Evolutionary conservation across 2,888 invertebrate species (phyloP).

Genomic region (Petrolisthes cinctipes): DNA sequence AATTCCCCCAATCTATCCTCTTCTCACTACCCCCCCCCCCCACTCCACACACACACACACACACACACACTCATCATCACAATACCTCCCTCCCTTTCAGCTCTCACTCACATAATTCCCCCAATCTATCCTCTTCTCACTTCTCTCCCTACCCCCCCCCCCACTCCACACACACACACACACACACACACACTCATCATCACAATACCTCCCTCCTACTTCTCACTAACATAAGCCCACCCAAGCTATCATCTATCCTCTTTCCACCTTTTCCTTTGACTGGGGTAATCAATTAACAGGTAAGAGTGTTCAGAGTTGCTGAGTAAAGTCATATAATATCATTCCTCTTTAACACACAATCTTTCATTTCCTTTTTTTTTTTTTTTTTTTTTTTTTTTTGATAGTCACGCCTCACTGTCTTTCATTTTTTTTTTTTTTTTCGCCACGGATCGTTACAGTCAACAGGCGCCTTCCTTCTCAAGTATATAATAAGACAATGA

Average conservation of each 20-base stretch:
- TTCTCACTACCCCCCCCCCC: no score
- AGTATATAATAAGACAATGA: no score
- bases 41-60: no score
- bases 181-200: background rate
- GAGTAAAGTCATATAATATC: background rate
- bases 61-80: background rate
- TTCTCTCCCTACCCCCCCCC: background rate
- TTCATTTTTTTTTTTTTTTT: background rate
- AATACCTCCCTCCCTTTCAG: background rate
- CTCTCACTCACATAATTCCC: constrained; percentile 35
- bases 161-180: background rate
- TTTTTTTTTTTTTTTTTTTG: background rate
- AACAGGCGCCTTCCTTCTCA: no score
- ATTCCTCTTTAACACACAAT: background rate
- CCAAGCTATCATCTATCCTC: constrained; percentile 23
- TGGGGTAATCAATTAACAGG: background rate
- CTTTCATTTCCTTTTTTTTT: no score
- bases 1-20: no score
- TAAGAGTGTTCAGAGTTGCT: background rate
- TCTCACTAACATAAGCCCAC: background rate
- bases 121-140: background rate
- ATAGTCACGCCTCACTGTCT: background rate
- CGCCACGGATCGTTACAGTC: no score
- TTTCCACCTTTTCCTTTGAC: constrained; percentile 13
- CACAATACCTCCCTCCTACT: background rate